Conservation (phyloP, 1,140 invertebrate species). For the Arion vulgaris region DNA sequence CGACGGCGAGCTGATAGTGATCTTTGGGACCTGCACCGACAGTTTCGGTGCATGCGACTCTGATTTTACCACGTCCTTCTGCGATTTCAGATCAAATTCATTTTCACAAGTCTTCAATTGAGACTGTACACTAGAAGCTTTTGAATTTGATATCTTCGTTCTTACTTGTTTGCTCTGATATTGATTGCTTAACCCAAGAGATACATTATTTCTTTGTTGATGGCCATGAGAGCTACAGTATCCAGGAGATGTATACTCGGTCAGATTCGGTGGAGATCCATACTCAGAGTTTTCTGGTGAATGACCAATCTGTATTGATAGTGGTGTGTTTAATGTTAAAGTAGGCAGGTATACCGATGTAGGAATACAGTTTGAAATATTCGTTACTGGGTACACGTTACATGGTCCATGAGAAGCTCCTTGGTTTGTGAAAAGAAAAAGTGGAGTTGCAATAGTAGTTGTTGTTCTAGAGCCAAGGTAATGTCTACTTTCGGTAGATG, state of each 20-base stretch:
- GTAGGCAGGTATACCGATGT: background rate
- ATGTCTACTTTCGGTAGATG: background rate
- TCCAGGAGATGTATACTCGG: background rate
- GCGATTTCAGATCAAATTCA: background rate
- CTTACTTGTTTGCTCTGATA: background rate
- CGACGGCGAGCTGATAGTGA: slow-evolving; percentile 24
- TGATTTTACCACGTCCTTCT: background rate
- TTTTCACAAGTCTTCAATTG: background rate
- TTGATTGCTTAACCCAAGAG: background rate
- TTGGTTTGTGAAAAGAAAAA: background rate
- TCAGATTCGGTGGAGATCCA: slow-evolving; percentile 19
- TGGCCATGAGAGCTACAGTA: background rate
- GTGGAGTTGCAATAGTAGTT: background rate
- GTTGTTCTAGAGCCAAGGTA: background rate
- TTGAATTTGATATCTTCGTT: background rate
- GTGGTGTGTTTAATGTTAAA: background rate
- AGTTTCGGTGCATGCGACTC: background rate
- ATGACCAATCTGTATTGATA: slow-evolving; percentile 17
- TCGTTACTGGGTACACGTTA: background rate
- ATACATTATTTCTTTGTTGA: background rate
- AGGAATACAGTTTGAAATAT: background rate
- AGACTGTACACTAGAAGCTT: background rate
- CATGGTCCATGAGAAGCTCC: background rate
- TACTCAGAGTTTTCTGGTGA: slow-evolving; percentile 16
- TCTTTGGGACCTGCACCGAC: background rate